phyloP scores from a whole-genome alignment of 2,888 invertebrate species.

The Nymphalis polychloros region DNA sequence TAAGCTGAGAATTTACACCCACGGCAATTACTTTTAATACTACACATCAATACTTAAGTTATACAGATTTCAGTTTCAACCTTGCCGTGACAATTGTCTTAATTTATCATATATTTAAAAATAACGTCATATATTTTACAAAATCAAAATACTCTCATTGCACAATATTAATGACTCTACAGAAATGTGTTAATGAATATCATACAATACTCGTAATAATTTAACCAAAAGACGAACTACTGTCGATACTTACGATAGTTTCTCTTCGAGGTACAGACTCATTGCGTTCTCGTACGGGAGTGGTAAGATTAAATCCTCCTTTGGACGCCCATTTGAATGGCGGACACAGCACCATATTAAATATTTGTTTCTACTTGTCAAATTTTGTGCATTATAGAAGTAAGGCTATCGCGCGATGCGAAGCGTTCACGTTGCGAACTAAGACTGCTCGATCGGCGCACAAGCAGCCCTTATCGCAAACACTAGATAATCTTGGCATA shows the following conservation, averaged over 20 bases:
- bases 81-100: no score
- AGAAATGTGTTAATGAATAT: no score
- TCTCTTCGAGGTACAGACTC: slow-evolving; percentile 50
- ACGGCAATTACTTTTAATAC: not conserved
- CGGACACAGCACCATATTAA: slow-evolving; percentile 71
- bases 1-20: not conserved
- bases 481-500: slow-evolving; percentile 71
- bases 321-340: slow-evolving; percentile 70
- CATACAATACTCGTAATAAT: slow-evolving; percentile 1
- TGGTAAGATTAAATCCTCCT: slow-evolving; percentile 66
- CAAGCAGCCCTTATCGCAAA: slow-evolving; percentile 67
- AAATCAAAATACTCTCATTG: not conserved
- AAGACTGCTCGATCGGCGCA: slow-evolving; percentile 62
- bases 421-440: slow-evolving; percentile 70
- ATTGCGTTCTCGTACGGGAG: slow-evolving; percentile 43
- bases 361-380: slow-evolving; percentile 18
- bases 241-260: slow-evolving; percentile 64
- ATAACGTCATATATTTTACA: not conserved
- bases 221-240: slow-evolving; percentile 8
- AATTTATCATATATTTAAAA: not conserved
- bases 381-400: slow-evolving; percentile 21
- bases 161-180: not conserved
- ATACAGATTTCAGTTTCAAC: no score
- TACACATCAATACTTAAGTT: no score
- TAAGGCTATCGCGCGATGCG: slow-evolving; percentile 48